Base-by-base conservation (phyloP, 2,113 vertebrate species). In the Calonectris borealis region DNA sequence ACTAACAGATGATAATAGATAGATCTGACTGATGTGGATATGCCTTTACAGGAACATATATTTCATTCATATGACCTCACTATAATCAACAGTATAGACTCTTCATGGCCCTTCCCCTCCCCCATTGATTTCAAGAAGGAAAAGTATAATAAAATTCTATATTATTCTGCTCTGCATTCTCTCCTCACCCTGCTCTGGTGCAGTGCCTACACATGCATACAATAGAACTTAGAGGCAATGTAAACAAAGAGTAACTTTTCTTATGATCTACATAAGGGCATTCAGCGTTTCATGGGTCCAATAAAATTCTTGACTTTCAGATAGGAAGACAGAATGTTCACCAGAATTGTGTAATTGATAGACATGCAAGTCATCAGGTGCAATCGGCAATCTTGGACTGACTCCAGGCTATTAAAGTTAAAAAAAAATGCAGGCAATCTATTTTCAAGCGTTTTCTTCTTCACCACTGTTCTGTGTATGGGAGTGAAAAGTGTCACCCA, bases 401-500 rank as follows among this genome's bases (percentile, higher is more conserved):
- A 82, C 24, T 90, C 68, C 70, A 87, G 27, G 44, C 93, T 77
- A 91, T 66, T 84, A 69, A 95, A 92, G 38, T 69, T 88, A 3
- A n/a, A 44, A 51, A 75, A 90, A 64, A 40, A 90, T 17, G 46
- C 55, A 86, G 57, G 40, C 49, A 88, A 76, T 79, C 90, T 90
- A 82, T 96, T 96, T 96, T 83, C 83, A 93, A 93, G 84, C 64
- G 91, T 94, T 96, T 97, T 94, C 78, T 95, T 15, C 78, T 80
- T 94, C 90, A 91, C 86, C 57, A 73, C 72, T 93, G 65, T 68
- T 96, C 94, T 69, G 36, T 83, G 57, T 77, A 93, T 36, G 32
- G 26, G 38, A 96, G 55, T 65, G 88, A 94, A 96, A 97, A 97
- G 79, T 91, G 72, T 94, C 64, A 93, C 83, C 89, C 90, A 85